Percentiles rank a stretch among this genome's conserved stretches.
Conservation (phyloP, 2,113 vertebrate species). For the Caretta caretta region DNA sequence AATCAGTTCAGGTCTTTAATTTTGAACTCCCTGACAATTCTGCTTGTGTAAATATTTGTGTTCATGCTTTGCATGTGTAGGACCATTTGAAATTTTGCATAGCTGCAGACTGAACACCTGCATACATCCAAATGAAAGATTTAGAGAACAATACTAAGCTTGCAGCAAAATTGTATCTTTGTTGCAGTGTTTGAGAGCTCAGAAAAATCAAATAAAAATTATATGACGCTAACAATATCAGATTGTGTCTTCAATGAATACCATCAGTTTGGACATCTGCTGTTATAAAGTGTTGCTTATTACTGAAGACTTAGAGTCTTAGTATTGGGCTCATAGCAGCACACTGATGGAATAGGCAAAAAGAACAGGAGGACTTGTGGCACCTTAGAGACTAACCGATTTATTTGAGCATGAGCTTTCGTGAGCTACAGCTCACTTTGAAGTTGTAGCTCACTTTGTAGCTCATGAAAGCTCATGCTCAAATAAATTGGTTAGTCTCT, state of each 20-base stretch:
- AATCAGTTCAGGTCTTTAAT: constrained; percentile 58
- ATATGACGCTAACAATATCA: constrained; percentile 4
- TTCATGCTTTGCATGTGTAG: constrained; percentile 28
- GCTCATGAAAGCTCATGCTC: too few relatives aligned
- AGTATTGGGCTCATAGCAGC: not conserved
- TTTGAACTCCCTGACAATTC: constrained; percentile 43
- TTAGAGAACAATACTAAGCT: constrained; percentile 60
- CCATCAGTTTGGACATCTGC: not conserved
- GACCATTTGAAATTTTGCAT: constrained; percentile 56
- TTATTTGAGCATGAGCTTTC: too few relatives aligned
- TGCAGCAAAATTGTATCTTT: constrained; percentile 45
- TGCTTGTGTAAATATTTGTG: constrained; percentile 58
- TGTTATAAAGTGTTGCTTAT: not conserved
- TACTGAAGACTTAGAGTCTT: not conserved
- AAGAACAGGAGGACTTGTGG: too few relatives aligned
- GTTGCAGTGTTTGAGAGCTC: constrained; percentile 37
- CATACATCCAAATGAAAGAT: constrained; percentile 53
- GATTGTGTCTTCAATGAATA: constrained; percentile 24
- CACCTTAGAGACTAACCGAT: too few relatives aligned
- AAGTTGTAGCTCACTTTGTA: too few relatives aligned
- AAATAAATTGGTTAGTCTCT: too few relatives aligned
- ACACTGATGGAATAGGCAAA: not conserved
- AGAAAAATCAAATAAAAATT: constrained; percentile 47
- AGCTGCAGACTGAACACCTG: constrained; percentile 67
- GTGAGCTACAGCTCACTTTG: too few relatives aligned